Percentiles rank a stretch among this genome's conserved stretches.
phyloP scores from a whole-genome alignment of 2,113 vertebrate species.

The Eudyptes chrysolophus region DNA sequence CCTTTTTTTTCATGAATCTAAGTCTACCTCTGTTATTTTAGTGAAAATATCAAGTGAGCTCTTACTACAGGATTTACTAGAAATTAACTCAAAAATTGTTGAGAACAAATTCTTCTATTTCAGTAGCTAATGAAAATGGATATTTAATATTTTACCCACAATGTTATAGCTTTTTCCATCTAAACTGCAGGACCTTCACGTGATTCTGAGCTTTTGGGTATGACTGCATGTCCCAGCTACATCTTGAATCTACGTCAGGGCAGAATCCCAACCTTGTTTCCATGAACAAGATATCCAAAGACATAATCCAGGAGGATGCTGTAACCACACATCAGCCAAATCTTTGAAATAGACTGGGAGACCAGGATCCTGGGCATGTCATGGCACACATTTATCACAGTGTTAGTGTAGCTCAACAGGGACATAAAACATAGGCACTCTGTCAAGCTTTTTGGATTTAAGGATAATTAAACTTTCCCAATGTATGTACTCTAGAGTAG shows the following conservation, averaged over 20 bases:
- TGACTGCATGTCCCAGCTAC: not conserved
- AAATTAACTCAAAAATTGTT: not conserved
- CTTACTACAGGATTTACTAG: not conserved
- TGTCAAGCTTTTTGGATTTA: not conserved
- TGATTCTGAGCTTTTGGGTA: not conserved
- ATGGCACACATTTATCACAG: not conserved
- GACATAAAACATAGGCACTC: not conserved
- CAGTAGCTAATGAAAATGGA: not conserved
- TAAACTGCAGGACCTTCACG: not conserved
- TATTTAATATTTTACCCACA: not conserved
- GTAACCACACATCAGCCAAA: not conserved
- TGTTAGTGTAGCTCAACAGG: not conserved
- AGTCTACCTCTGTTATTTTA: not conserved
- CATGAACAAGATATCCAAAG: not conserved
- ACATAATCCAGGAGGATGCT: not conserved
- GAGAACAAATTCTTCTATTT: not conserved
- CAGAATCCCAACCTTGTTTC: not conserved
- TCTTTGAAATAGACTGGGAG: not conserved
- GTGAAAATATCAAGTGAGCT: not conserved
- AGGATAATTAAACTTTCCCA: not conserved
- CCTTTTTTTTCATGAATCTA: not conserved
- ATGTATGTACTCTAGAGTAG: not conserved
- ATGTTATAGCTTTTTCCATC: not conserved
- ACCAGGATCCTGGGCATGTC: not conserved
- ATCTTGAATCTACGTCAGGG: not conserved